Evolutionary conservation across 2,113 vertebrate genomes (phyloP).

Genomic region (Notechis scutatus): DNA sequence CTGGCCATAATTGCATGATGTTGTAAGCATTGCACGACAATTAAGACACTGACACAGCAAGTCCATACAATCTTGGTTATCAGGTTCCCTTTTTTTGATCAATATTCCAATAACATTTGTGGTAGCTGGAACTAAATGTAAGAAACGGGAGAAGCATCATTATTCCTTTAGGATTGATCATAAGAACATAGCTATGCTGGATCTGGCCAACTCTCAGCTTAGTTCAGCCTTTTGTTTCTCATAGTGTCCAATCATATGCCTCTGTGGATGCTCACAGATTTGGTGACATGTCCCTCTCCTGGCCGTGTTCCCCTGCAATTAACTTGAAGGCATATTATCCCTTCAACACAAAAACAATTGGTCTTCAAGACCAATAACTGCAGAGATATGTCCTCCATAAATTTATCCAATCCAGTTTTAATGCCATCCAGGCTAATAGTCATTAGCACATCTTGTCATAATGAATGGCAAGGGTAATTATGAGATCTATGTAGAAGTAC

Average conservation of each 20-base stretch:
- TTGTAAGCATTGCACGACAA: not conserved
- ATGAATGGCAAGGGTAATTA: not conserved
- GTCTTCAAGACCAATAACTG: not conserved
- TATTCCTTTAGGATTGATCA: not conserved
- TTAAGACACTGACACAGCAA: not conserved
- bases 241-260: not conserved
- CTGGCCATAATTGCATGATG: not conserved
- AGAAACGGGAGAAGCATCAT: not conserved
- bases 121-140: not conserved
- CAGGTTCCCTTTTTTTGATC: not conserved
- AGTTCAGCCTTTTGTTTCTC: not conserved
- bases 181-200: not conserved
- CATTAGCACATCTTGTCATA: not conserved
- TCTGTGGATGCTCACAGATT: not conserved
- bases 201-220: not conserved
- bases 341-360: not conserved
- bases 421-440: not conserved
- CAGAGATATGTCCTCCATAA: not conserved
- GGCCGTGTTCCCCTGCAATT: not conserved
- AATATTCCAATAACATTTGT: not conserved
- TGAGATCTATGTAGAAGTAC: not conserved
- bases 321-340: not conserved
- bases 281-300: not conserved
- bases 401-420: not conserved
- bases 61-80: not conserved